phyloP scores from a whole-genome alignment of 2,113 vertebrate species.

The Podiceps cristatus region DNA sequence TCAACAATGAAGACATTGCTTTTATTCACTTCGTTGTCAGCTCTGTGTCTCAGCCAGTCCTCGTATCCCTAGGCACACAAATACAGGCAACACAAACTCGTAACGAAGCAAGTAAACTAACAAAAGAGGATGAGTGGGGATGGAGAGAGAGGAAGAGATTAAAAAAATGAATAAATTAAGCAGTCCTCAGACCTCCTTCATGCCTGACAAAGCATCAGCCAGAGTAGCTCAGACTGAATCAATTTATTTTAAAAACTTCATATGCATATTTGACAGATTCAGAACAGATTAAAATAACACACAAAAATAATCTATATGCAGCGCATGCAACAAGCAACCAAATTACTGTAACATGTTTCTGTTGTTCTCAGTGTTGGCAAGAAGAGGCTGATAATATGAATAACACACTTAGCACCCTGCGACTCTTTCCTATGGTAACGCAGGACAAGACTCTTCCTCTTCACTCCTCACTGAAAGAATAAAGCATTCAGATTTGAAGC shows the following conservation, averaged over 20 bases:
- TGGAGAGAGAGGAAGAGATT: not conserved
- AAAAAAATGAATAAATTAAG: not conserved
- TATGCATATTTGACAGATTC: slow-evolving; percentile 58
- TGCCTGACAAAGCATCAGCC: not conserved
- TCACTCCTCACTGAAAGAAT: not conserved
- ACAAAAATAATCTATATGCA: slow-evolving; percentile 11
- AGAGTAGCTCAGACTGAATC: not conserved
- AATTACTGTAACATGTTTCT: slow-evolving; percentile 21
- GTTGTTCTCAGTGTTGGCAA: slow-evolving; percentile 6
- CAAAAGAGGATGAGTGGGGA: not conserved
- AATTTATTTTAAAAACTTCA: slow-evolving; percentile 28
- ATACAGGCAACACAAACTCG: not conserved
- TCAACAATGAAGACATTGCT: slow-evolving; percentile 89
- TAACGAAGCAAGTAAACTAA: not conserved
- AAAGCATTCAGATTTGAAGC: not conserved
- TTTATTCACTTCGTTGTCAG: slow-evolving; percentile 97
- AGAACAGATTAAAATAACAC: slow-evolving; percentile 43
- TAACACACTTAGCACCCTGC: slow-evolving; percentile 17
- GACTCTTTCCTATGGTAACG: slow-evolving; percentile 12
- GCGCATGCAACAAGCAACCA: not conserved
- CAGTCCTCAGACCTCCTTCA: not conserved
- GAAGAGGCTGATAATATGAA: slow-evolving; percentile 16
- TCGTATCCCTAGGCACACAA: slow-evolving; percentile 89
- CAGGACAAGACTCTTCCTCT: slow-evolving; percentile 6
- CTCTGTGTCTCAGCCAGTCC: slow-evolving; percentile 97